Conservation (phyloP, 2,888 invertebrate species). For the Idaea biselata region DNA sequence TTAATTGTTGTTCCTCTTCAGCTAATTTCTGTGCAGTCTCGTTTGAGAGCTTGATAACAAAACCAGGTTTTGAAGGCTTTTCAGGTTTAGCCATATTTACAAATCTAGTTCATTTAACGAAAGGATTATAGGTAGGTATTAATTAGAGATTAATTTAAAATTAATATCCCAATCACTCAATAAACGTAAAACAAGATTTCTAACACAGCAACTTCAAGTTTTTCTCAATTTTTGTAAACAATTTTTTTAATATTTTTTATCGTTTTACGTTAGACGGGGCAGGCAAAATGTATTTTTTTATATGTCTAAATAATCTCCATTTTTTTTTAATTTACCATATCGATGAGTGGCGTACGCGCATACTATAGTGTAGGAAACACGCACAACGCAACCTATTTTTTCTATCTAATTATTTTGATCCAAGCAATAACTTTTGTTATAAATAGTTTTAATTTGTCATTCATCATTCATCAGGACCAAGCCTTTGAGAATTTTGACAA, state of each 20-base stretch:
- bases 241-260: too few relatives aligned
- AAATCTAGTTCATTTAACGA: not conserved
- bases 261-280: too few relatives aligned
- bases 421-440: too few relatives aligned
- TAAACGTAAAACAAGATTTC: not conserved
- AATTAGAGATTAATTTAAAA: not conserved
- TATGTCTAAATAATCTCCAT: not conserved
- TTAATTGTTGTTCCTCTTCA: slow-evolving; percentile 54
- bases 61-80: slow-evolving; percentile 58
- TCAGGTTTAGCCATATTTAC: slow-evolving; percentile 54
- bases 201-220: not conserved
- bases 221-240: not conserved
- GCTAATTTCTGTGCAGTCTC: slow-evolving; percentile 73
- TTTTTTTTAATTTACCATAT: not conserved
- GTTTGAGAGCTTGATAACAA: slow-evolving; percentile 71
- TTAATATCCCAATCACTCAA: not conserved
- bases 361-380: too few relatives aligned
- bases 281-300: not conserved
- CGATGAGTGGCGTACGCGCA: too few relatives aligned
- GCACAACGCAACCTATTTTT: too few relatives aligned
- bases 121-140: not conserved
- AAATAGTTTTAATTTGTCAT: too few relatives aligned
- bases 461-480: too few relatives aligned
- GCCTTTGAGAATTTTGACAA: not conserved
- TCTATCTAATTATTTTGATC: too few relatives aligned